Evolutionary conservation across 2,797 vertebrate genomes (phyloP).

Genomic region (Macrochelys suwanniensis): DNA sequence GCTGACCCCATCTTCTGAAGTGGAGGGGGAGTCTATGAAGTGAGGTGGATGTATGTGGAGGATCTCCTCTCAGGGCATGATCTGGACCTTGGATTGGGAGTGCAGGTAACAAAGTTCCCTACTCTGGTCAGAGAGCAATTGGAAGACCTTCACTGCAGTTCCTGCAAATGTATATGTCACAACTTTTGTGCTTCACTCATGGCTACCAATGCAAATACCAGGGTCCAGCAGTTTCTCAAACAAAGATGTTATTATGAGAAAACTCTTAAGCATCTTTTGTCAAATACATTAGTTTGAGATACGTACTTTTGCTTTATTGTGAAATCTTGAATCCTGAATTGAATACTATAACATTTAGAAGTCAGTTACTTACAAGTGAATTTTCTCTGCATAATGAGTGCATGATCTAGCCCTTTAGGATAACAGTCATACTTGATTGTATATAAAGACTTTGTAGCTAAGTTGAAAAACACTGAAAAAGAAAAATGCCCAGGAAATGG

Average conservation of each 20-base stretch:
- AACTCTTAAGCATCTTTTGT: background rate
- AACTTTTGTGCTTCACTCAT: background rate
- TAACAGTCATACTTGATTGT: background rate
- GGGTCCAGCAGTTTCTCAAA: background rate
- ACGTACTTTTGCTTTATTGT: background rate
- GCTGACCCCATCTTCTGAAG: background rate
- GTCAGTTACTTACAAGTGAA: background rate
- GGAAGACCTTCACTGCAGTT: background rate
- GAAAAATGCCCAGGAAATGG: conserved; percentile 37
- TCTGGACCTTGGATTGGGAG: background rate
- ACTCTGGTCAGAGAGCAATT: background rate
- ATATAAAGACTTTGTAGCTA: background rate
- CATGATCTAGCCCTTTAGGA: background rate
- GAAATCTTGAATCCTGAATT: background rate
- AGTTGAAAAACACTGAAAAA: background rate
- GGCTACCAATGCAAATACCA: background rate
- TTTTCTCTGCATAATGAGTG: background rate
- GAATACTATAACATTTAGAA: background rate
- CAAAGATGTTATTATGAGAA: background rate
- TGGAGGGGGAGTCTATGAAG: background rate
- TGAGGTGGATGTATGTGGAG: background rate
- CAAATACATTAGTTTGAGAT: background rate
- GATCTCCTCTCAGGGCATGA: no score
- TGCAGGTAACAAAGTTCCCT: background rate
- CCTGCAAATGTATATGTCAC: background rate